Evolutionary conservation across 2,888 invertebrate species (phyloP).

Genomic region (Phymatocera aterrima): DNA sequence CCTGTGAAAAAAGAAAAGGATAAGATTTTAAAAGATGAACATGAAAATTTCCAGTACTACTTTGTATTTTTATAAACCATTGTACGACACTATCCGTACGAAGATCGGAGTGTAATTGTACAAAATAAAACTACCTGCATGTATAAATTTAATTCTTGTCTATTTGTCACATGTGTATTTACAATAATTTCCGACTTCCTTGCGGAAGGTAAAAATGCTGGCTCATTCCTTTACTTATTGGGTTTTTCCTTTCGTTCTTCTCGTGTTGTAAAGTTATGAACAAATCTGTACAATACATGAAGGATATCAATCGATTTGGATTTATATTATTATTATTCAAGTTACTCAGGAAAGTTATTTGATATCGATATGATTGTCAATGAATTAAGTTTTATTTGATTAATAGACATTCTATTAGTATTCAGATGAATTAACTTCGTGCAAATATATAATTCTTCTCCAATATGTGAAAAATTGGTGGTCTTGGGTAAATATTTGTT

Average conservation of each 20-base stretch:
- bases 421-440: neutral
- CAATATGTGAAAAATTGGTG: neutral
- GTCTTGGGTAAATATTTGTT: too few relatives aligned
- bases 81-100: neutral
- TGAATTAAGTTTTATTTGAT: neutral
- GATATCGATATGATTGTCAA: neutral
- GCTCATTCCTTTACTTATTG: neutral
- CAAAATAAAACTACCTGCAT: slow-evolving; percentile 34
- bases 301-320: neutral
- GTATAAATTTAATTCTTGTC: slow-evolving; percentile 3
- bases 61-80: slow-evolving; percentile 36
- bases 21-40: slow-evolving; percentile 1
- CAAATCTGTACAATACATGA: neutral
- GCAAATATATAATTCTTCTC: slow-evolving; percentile 3
- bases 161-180: neutral
- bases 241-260: too few relatives aligned
- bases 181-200: neutral
- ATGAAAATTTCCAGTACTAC: slow-evolving; percentile 31
- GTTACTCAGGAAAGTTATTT: slow-evolving; percentile 16
- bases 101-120: slow-evolving; percentile 31
- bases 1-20: too few relatives aligned
- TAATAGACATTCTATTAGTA: neutral
- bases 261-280: neutral
- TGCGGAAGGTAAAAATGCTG: neutral
- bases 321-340: neutral